Percentiles rank a stretch among this genome's conserved stretches.
Evolutionary conservation across 1,140 invertebrate genomes (phyloP).

Genomic region (Uloborus diversus): DNA sequence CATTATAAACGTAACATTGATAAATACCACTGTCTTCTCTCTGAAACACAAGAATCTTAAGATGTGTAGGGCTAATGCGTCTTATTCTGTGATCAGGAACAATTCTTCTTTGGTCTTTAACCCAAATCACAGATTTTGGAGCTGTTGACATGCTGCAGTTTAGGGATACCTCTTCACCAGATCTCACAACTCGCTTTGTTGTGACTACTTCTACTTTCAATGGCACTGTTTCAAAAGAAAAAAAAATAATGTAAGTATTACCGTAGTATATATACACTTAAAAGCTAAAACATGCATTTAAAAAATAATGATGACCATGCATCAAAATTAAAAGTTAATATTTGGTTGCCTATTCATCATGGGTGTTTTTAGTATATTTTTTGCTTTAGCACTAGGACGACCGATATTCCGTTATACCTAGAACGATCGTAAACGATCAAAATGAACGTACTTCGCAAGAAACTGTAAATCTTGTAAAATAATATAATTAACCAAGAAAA

Average conservation of each 20-base stretch:
- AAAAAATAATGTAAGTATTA: not conserved
- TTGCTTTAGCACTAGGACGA: no score
- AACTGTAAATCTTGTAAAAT: no score
- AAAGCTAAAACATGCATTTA: not conserved
- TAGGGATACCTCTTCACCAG: conserved; percentile 55
- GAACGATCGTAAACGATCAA: no score
- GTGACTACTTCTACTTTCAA: conserved; percentile 52
- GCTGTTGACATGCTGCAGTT: conserved; percentile 55
- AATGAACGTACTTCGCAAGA: no score
- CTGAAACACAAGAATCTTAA: conserved; percentile 51
- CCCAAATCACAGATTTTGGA: conserved; percentile 54
- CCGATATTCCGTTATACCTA: no score
- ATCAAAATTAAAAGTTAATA: no score
- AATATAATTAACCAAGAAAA: no score
- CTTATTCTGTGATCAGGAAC: conserved; percentile 50
- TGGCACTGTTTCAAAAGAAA: conserved; percentile 35
- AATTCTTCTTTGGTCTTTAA: conserved; percentile 52
- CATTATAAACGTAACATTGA: conserved; percentile 56
- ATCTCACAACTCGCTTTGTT: conserved; percentile 44
- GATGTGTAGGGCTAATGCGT: conserved; percentile 26
- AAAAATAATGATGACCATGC: not conserved
- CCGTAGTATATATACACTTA: no score
- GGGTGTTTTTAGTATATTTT: no score
- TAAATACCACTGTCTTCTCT: conserved; percentile 56
- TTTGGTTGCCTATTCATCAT: no score